Percentiles rank a stretch among this genome's conserved stretches.
These are phyloP conservation scores for Scaptomyza tumidula DNA, from an alignment of 2,888 invertebrate genomes.

Conservation along the genomic window DNA sequence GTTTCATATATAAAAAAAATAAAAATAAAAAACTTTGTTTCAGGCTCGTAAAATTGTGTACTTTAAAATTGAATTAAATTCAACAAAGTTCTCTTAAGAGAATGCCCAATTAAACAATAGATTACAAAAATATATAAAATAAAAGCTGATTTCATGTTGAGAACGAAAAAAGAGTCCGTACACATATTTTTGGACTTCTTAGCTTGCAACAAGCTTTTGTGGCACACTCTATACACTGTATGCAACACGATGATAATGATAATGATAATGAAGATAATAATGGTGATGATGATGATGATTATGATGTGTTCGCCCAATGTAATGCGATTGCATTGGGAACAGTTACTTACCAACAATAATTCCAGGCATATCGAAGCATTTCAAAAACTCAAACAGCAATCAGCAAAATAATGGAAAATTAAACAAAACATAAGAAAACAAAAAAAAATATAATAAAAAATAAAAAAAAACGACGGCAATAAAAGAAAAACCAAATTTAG, in stretches of 20 bases:
- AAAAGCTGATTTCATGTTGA: conserved; percentile 50
- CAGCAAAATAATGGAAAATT: conserved; percentile 54
- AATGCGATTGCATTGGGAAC: conserved; percentile 61
- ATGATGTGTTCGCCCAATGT: conserved; percentile 58
- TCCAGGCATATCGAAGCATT: conserved; percentile 79
- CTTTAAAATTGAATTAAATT: conserved; percentile 78
- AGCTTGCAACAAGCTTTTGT: conserved; percentile 38
- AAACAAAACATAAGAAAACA: neutral
- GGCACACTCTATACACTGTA: conserved; percentile 26
- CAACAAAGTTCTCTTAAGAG: conserved; percentile 48
- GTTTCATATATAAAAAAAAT: conserved; percentile 39
- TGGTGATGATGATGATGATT: conserved; percentile 23
- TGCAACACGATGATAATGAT: conserved; percentile 38
- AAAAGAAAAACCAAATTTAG: conserved; percentile 39
- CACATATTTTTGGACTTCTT: conserved; percentile 6
- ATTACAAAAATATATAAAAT: neutral
- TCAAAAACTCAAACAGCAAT: conserved; percentile 67
- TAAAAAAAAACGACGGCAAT: conserved; percentile 60
- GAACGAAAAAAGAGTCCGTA: conserved; percentile 2
- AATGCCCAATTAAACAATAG: conserved; percentile 28
- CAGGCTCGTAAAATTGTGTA: conserved; percentile 71
- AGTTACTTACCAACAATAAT: conserved; percentile 73
- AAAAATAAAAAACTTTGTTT: conserved; percentile 43
- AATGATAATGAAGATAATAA: conserved; percentile 2
- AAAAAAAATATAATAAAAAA: neutral